Percentiles rank a stretch among this genome's conserved stretches.
Conservation (phyloP, 2,113 vertebrate species). For the Myotis brandtii region DNA sequence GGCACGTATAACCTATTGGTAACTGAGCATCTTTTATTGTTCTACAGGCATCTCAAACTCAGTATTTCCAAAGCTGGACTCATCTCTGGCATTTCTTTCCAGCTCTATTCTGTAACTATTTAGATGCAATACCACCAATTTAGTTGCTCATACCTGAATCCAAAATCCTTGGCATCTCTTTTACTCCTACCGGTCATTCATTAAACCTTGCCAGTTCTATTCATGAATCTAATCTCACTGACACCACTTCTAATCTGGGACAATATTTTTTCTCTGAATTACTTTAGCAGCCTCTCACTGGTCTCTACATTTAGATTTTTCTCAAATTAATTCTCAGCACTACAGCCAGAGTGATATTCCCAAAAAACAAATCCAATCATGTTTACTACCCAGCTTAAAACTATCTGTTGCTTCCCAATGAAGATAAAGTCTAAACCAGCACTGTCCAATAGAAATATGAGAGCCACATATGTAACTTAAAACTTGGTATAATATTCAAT, state of each 20-base stretch:
- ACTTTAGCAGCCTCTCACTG: not conserved
- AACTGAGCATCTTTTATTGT: not conserved
- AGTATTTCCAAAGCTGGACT: not conserved
- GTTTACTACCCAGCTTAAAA: not conserved
- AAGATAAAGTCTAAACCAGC: not conserved
- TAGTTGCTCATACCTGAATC: not conserved
- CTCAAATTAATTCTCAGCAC: not conserved
- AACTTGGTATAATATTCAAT: not conserved
- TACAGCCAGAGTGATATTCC: not conserved
- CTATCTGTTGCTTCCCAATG: not conserved
- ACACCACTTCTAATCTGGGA: not conserved
- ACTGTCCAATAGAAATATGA: not conserved
- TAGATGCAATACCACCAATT: not conserved
- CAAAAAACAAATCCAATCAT: not conserved
- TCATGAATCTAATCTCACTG: not conserved
- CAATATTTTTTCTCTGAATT: not conserved
- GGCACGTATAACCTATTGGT: not conserved
- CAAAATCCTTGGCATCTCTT: not conserved
- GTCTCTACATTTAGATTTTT: not conserved
- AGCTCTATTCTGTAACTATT: not conserved
- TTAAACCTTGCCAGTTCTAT: not conserved
- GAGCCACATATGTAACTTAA: not conserved
- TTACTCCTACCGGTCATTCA: not conserved
- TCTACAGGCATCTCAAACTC: not conserved
- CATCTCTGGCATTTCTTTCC: constrained; percentile 8